A percentile compares a stretch with the other conserved stretches of the same genome.
Evolutionary conservation across 1,140 invertebrate genomes (phyloP).

Genomic region (Tetragnatha versicolor): DNA sequence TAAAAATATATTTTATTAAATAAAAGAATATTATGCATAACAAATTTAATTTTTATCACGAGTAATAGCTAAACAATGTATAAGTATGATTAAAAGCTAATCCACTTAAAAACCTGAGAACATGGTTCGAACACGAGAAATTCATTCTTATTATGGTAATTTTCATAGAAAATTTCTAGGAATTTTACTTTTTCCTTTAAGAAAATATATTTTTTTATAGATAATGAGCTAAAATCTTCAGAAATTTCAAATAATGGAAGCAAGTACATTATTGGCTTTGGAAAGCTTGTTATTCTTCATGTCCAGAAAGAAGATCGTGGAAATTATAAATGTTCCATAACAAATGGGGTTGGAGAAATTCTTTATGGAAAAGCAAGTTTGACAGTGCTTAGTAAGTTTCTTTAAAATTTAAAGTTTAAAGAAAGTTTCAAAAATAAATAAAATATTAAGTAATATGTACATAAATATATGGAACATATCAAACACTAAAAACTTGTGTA

Average conservation of each 20-base stretch:
- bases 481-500: neutral
- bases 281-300: conserved; percentile 19
- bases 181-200: too few relatives aligned
- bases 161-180: too few relatives aligned
- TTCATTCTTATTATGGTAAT: too few relatives aligned
- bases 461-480: neutral
- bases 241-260: neutral
- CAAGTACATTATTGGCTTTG: neutral
- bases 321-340: conserved; percentile 32
- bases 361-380: conserved; percentile 9
- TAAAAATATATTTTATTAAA: neutral
- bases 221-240: neutral
- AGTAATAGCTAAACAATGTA: too few relatives aligned
- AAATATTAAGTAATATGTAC: neutral
- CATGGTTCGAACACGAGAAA: too few relatives aligned
- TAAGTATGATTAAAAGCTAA: too few relatives aligned
- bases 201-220: conserved; percentile 1
- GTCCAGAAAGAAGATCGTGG: conserved; percentile 48
- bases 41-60: too few relatives aligned
- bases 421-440: neutral
- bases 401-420: neutral
- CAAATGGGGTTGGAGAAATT: conserved; percentile 34
- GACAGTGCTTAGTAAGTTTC: conserved; percentile 43
- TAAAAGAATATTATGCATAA: too few relatives aligned
- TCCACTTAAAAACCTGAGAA: too few relatives aligned